phyloP scores from a whole-genome alignment of 2,797 vertebrate genomes.

The Naso thynnoides region DNA sequence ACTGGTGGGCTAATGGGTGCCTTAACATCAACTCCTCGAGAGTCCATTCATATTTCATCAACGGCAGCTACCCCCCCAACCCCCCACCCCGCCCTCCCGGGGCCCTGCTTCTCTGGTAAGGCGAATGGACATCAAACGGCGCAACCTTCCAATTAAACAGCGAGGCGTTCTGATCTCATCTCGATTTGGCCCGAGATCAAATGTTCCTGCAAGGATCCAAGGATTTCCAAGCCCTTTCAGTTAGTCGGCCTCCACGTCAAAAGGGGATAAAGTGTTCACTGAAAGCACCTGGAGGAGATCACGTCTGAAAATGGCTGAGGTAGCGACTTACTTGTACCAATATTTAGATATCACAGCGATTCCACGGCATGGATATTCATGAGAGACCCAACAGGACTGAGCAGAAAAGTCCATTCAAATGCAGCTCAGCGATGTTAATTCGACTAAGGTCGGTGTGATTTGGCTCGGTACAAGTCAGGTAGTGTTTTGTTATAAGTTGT shows the following conservation, averaged over 20 bases:
- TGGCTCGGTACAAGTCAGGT: slow-evolving; percentile 14
- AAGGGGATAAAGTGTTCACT: slow-evolving; percentile 51
- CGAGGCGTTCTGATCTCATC: slow-evolving; percentile 67
- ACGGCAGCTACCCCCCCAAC: slow-evolving; percentile 36
- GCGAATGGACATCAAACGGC: slow-evolving; percentile 76
- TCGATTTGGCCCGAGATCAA: slow-evolving; percentile 77
- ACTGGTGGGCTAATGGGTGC: slow-evolving; percentile 63
- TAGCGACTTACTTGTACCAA: slow-evolving; percentile 31
- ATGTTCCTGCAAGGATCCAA: slow-evolving; percentile 59
- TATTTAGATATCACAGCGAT: slow-evolving; percentile 51
- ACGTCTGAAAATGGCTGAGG: slow-evolving; percentile 50
- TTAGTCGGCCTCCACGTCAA: slow-evolving; percentile 51
- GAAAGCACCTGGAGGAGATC: slow-evolving; percentile 57
- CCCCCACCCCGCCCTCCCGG: slow-evolving; percentile 16
- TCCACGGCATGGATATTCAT: slow-evolving; percentile 18
- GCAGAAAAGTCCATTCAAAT: slow-evolving; percentile 29
- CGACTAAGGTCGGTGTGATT: slow-evolving; percentile 6
- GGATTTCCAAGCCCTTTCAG: slow-evolving; percentile 51
- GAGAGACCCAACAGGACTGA: slow-evolving; percentile 7
- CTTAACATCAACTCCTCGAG: slow-evolving; percentile 50
- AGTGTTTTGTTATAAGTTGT: neutral
- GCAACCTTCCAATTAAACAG: slow-evolving; percentile 77
- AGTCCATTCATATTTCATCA: slow-evolving; percentile 84
- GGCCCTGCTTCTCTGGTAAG: slow-evolving; percentile 25
- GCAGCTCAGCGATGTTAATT: slow-evolving; percentile 13